Percentiles rank a stretch among this genome's conserved stretches.
Evolutionary conservation across 2,113 vertebrate genomes (phyloP).

Genomic region (Genyomyrus donnyi): DNA sequence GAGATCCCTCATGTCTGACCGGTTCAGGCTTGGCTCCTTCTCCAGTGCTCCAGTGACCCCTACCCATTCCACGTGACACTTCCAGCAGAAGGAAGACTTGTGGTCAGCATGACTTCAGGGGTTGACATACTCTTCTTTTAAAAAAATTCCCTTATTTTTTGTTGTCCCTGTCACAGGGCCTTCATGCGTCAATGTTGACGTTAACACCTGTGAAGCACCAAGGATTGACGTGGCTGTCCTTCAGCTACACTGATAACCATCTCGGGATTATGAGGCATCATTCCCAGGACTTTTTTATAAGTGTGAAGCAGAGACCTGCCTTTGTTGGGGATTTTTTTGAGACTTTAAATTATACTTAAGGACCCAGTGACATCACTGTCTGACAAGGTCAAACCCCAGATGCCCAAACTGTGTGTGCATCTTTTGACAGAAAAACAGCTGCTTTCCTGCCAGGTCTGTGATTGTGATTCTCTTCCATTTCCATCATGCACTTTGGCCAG

Average conservation of each 20-base stretch:
- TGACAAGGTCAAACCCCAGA: background rate
- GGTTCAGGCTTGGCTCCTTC: background rate
- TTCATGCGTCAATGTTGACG: background rate
- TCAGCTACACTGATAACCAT: background rate
- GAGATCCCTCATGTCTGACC: background rate
- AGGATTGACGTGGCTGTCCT: background rate
- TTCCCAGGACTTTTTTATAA: background rate
- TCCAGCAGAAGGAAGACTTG: background rate
- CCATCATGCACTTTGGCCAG: background rate
- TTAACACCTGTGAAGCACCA: background rate
- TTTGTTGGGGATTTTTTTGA: background rate
- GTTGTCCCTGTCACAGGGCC: background rate
- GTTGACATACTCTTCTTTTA: background rate
- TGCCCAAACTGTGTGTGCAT: background rate
- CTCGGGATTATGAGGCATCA: background rate
- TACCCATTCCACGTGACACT: background rate
- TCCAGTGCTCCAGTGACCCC: background rate
- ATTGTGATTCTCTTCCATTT: background rate
- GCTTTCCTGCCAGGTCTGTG: background rate
- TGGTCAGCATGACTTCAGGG: background rate
- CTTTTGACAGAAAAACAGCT: background rate
- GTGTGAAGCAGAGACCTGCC: background rate
- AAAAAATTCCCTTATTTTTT: background rate
- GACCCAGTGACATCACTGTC: background rate
- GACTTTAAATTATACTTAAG: background rate